phyloP scores from a whole-genome alignment of 2,113 vertebrate genomes.

The Lonchura striata region DNA sequence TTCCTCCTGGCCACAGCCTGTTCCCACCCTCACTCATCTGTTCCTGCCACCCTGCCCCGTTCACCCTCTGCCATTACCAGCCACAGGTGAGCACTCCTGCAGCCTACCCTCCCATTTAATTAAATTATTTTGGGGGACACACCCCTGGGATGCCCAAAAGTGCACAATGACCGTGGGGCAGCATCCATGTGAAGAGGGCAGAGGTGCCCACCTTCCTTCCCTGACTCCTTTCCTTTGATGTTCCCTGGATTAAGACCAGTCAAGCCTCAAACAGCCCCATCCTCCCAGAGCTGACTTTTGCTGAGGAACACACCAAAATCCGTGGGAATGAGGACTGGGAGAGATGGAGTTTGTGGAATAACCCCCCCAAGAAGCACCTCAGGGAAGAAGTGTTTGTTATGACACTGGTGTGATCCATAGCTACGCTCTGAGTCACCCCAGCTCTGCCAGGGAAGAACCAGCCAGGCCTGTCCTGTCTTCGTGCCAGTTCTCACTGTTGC shows the following conservation, averaged over 20 bases:
- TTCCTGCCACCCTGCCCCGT: background rate
- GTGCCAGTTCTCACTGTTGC: background rate
- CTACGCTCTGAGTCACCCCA: constrained; percentile 21
- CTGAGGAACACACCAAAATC: background rate
- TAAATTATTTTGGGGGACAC: background rate
- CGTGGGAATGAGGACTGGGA: background rate
- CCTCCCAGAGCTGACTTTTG: background rate
- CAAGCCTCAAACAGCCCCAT: background rate
- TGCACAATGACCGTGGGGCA: background rate
- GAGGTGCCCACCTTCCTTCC: background rate
- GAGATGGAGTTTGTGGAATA: background rate
- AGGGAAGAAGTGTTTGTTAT: background rate
- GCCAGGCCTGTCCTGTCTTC: background rate
- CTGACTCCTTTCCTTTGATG: background rate
- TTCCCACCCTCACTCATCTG: background rate
- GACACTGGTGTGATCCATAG: background rate
- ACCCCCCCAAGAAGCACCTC: background rate
- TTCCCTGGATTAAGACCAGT: background rate
- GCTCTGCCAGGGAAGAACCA: background rate
- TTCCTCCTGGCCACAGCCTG: background rate
- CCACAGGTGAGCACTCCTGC: background rate
- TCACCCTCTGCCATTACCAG: background rate
- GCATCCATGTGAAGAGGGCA: background rate
- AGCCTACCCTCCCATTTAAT: background rate
- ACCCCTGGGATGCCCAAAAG: background rate